These are phyloP conservation scores for Dermochelys coriacea DNA, from an alignment of 2,797 vertebrate genomes.

Conservation along the genomic window DNA sequence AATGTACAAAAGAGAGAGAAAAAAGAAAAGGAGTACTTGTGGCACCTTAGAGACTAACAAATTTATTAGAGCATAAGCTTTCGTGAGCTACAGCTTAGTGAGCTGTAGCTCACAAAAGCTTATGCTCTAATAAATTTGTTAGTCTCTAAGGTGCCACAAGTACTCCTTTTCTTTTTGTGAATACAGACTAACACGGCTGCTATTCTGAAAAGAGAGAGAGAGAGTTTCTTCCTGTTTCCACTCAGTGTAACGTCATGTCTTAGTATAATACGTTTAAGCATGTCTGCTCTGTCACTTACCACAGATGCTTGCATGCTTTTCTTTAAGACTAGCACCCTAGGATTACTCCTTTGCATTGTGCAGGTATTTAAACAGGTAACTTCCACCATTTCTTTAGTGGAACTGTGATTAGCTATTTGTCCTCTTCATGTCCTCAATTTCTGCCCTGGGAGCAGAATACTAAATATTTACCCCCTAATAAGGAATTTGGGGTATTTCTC, in stretches of 20 bases:
- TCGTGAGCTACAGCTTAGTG: too few species aligned
- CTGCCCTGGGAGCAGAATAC: neutral
- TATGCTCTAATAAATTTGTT: too few species aligned
- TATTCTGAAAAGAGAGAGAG: neutral
- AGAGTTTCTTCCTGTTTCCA: slow-evolving; percentile 9
- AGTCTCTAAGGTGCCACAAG: too few species aligned
- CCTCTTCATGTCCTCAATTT: neutral
- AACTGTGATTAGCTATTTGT: neutral
- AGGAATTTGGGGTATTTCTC: slow-evolving; percentile 10
- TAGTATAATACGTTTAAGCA: slow-evolving; percentile 10
- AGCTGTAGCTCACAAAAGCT: too few species aligned
- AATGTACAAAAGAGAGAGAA: neutral
- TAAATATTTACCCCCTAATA: neutral
- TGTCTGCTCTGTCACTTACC: neutral
- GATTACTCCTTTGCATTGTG: fast-evolving
- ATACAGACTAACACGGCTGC: too few species aligned
- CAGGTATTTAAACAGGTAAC: slow-evolving; percentile 7
- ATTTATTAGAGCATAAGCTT: too few species aligned
- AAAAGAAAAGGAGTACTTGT: too few species aligned
- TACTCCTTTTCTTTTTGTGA: too few species aligned
- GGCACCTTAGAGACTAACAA: too few species aligned
- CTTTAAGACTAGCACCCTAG: neutral
- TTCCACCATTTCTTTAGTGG: neutral
- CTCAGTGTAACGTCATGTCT: neutral
- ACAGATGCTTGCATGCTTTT: slow-evolving; percentile 1